These are phyloP conservation scores for Apotomis capreana DNA, from an alignment of 2,888 invertebrate species.

Conservation along the genomic window DNA sequence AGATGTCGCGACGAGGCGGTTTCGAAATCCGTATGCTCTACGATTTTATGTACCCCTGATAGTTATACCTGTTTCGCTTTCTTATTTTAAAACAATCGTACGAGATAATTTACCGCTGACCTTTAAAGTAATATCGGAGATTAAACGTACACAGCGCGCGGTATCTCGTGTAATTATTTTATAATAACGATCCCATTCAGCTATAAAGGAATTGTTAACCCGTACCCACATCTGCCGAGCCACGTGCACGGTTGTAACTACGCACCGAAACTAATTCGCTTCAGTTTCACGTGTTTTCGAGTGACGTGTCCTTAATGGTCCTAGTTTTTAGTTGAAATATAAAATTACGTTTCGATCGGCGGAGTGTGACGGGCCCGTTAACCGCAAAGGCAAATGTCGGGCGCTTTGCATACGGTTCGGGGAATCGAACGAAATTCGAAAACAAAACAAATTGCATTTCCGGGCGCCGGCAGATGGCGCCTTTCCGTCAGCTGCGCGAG, in stretches of 20 bases:
- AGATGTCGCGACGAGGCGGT: slow-evolving; percentile 61
- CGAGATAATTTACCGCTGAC: slow-evolving; percentile 39
- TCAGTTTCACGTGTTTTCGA: slow-evolving; percentile 13
- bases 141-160: slow-evolving; percentile 37
- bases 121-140: slow-evolving; percentile 40
- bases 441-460: slow-evolving; percentile 78
- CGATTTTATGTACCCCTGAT: slow-evolving; percentile 53
- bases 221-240: slow-evolving; percentile 36
- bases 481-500: slow-evolving; percentile 80
- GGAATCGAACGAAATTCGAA: slow-evolving; percentile 66
- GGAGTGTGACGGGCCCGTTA: slow-evolving; percentile 59
- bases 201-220: slow-evolving; percentile 39
- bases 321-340: slow-evolving; percentile 1
- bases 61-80: slow-evolving; percentile 42
- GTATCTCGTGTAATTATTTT: slow-evolving; percentile 41
- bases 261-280: slow-evolving; percentile 22
- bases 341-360: slow-evolving; percentile 44
- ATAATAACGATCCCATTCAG: slow-evolving; percentile 39
- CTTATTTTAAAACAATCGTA: slow-evolving; percentile 35
- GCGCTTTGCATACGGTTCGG: slow-evolving; percentile 51
- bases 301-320: slow-evolving; percentile 21
- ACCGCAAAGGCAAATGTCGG: slow-evolving; percentile 60
- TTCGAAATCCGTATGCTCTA: slow-evolving; percentile 52
- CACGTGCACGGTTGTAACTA: slow-evolving; percentile 27
- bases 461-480: slow-evolving; percentile 81